A percentile compares a stretch with the other conserved stretches of the same genome.
Evolutionary conservation across 2,797 vertebrate genomes (phyloP).

Genomic region (Trematomus bernacchii): DNA sequence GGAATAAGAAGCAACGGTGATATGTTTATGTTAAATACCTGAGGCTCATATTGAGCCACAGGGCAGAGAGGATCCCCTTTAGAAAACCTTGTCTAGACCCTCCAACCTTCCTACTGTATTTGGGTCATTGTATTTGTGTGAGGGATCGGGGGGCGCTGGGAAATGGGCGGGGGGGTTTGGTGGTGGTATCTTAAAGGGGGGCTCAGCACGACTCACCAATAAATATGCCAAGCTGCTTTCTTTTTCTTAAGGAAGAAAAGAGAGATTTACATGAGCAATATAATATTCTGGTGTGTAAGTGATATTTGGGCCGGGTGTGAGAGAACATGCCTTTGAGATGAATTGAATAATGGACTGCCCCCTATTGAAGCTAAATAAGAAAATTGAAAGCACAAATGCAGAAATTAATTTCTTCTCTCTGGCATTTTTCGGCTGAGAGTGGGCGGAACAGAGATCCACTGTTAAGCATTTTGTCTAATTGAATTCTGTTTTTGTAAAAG

Average conservation of each 20-base stretch:
- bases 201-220: conserved; percentile 71
- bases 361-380: conserved; percentile 62
- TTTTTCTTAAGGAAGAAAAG: conserved; percentile 60
- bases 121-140: conserved; percentile 77
- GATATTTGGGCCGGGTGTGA: conserved; percentile 60
- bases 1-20: not conserved
- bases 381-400: conserved; percentile 71
- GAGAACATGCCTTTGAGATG: conserved; percentile 53
- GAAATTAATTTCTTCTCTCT: conserved; percentile 64
- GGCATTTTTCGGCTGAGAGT: conserved; percentile 33
- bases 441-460: conserved; percentile 47
- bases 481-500: conserved; percentile 51
- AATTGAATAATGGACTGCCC: conserved; percentile 58
- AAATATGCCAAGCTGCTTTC: conserved; percentile 81
- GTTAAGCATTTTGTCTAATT: conserved; percentile 62
- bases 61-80: conserved; percentile 43
- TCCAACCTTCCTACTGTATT: conserved; percentile 58
- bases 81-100: conserved; percentile 56
- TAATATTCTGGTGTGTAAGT: conserved; percentile 74
- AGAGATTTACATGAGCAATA: conserved; percentile 77
- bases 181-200: conserved; percentile 21
- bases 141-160: conserved; percentile 53
- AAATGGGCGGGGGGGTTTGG: conserved; percentile 8
- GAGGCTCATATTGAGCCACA: conserved; percentile 27
- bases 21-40: conserved; percentile 46